Conservation (phyloP, 2,888 invertebrate species). For the Cephalotes varians region DNA sequence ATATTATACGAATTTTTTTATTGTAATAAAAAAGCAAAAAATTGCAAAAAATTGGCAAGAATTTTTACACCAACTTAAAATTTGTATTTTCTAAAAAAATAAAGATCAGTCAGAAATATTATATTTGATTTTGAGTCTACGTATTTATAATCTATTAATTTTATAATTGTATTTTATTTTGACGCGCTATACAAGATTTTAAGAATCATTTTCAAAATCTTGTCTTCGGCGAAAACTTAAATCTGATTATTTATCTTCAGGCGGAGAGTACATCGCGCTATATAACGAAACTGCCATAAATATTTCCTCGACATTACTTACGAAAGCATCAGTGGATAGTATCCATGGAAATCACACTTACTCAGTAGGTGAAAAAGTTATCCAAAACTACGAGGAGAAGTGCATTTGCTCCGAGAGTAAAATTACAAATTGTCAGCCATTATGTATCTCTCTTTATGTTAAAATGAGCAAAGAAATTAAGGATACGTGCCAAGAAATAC, state of each 20-base stretch:
- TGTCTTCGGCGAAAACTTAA: neutral
- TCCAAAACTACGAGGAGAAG: constrained; percentile 91
- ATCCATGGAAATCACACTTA: constrained; percentile 84
- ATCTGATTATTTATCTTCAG: constrained; percentile 64
- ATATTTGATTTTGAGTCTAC: neutral
- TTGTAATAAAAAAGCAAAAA: too few species aligned
- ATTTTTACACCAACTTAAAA: too few species aligned
- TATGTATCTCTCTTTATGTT: constrained; percentile 90
- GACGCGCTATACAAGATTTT: neutral
- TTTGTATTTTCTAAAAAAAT: neutral
- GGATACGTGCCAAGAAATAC: constrained; percentile 91
- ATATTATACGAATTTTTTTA: too few species aligned
- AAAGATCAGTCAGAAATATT: neutral
- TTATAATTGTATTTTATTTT: neutral
- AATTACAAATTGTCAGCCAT: constrained; percentile 90
- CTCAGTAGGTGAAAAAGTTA: constrained; percentile 90
- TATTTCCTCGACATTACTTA: constrained; percentile 69
- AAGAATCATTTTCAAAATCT: neutral
- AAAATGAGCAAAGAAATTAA: constrained; percentile 89
- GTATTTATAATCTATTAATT: neutral
- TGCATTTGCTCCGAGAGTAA: constrained; percentile 91
- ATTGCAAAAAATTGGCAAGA: too few species aligned
- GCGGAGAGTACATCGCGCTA: constrained; percentile 79
- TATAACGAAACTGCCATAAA: constrained; percentile 77
- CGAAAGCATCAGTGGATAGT: constrained; percentile 69